Percentiles rank a stretch among this genome's conserved stretches.
Conservation (phyloP, 2,113 vertebrate species). For the Cercocebus atys region DNA sequence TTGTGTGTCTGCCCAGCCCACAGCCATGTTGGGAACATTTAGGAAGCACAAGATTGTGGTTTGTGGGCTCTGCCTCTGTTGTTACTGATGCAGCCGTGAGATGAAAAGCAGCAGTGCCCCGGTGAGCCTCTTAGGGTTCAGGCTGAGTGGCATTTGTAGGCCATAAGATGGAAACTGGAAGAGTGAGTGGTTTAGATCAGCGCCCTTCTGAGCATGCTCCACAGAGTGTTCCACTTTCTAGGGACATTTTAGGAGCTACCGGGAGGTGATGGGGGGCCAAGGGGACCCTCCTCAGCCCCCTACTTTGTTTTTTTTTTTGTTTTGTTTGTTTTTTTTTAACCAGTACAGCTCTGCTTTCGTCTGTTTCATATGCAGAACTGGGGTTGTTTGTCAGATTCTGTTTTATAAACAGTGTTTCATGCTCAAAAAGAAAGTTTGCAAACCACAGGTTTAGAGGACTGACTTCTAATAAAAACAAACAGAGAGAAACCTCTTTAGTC, state of each 20-base stretch:
- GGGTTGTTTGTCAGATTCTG: constrained; percentile 21
- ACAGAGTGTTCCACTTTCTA: background rate
- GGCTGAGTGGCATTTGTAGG: background rate
- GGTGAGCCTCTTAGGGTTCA: background rate
- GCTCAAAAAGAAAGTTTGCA: constrained; percentile 62
- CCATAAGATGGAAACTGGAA: background rate
- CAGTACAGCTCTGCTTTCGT: background rate
- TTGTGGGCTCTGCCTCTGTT: constrained; percentile 21
- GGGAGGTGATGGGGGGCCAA: background rate
- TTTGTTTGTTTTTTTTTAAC: background rate
- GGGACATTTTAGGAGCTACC: background rate
- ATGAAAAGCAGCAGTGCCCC: background rate
- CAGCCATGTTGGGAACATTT: background rate
- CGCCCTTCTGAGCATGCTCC: background rate
- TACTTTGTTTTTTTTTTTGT: background rate
- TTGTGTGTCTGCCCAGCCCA: background rate
- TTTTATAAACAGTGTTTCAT: constrained; percentile 55
- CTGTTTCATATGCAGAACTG: background rate
- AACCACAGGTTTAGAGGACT: constrained; percentile 73
- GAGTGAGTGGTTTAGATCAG: background rate
- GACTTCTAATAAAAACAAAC: constrained; percentile 78
- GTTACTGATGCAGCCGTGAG: background rate
- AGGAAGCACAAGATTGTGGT: background rate
- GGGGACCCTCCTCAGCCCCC: background rate
- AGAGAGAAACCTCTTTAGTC: constrained; percentile 63